Percentiles rank a stretch among this genome's conserved stretches.
Conservation (phyloP, 1,140 invertebrate species). For the Tigriopus japonicus region DNA sequence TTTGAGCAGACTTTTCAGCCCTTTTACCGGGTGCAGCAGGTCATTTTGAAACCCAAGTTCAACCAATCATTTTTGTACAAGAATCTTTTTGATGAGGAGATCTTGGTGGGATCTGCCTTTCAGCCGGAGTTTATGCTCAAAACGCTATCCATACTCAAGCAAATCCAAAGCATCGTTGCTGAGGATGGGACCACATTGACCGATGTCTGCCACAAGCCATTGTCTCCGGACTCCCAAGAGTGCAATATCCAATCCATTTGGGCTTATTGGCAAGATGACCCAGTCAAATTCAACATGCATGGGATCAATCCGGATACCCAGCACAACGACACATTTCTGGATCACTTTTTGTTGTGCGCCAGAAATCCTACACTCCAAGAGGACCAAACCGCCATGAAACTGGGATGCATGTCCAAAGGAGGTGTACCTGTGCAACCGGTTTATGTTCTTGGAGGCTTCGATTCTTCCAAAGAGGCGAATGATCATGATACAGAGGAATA, state of each 20-base stretch:
- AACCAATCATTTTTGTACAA: slow-evolving; percentile 9
- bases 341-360: slow-evolving; percentile 41
- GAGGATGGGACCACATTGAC: slow-evolving; percentile 37
- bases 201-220: slow-evolving; percentile 27
- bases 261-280: slow-evolving; percentile 66
- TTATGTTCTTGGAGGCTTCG: slow-evolving; percentile 70
- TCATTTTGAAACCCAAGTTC: slow-evolving; percentile 42
- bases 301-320: slow-evolving; percentile 27
- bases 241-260: slow-evolving; percentile 76
- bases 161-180: slow-evolving; percentile 30
- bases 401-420: slow-evolving; percentile 59
- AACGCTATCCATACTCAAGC: slow-evolving; percentile 53
- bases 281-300: slow-evolving; percentile 29
- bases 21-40: slow-evolving; percentile 82
- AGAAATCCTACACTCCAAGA: slow-evolving; percentile 20
- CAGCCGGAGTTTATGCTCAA: slow-evolving; percentile 30
- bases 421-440: slow-evolving; percentile 78
- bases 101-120: slow-evolving; percentile 9
- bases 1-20: slow-evolving; percentile 85
- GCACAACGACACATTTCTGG: slow-evolving; percentile 48
- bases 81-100: slow-evolving; percentile 9
- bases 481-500: no score
- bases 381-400: slow-evolving; percentile 1
- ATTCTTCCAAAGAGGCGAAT: slow-evolving; percentile 23
- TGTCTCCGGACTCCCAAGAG: slow-evolving; percentile 23